Base-by-base conservation (phyloP, 2,888 invertebrate species). In the Drosophila tripunctata region DNA sequence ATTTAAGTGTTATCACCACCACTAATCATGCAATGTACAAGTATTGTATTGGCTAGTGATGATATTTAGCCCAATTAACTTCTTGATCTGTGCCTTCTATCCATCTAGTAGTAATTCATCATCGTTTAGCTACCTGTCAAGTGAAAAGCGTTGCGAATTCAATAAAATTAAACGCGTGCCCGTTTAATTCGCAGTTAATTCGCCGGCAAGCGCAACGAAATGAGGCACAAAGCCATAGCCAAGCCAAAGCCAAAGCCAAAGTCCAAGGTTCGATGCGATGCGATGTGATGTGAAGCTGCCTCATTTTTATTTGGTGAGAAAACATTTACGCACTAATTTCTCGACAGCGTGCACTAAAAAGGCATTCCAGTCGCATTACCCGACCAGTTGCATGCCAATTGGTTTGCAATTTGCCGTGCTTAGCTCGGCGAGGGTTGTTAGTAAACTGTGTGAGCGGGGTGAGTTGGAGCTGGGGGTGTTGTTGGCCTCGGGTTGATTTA, bases 271-370 rank as follows among this genome's bases (percentile, higher is more conserved):
- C 55, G 27, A 57, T 36, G 44, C 43, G 27, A 10, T 27, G 8
- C 27, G 27, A 27, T 43, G 45, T 24, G 31, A 21, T 14, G 35
- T 36, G 19, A 43, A 43, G 33, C 19, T 41, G 55, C 64, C 31
- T 60, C 57, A 43, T 74, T 80, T 89, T 89, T 90, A 88, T 89
- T 89, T 89, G 89, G 89, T 90, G 89, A 89, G 89, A 89, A 89
- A 89, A 89, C 89, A 89, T 89, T 90, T 89, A 88, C 89, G 87
- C 87, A 88, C 89, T 87, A 86, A 89, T 88, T 88, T 87, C 70
- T 75, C 75, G 73, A 58, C 68, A 54, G 38, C 56, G 52, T 48
- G 56, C 43, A 33, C 45, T 33, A 17, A 57, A 57, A 56, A 21
- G 62, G 60, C 67, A 63, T 61, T 35, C 62, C 63, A 64, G 61